phyloP scores from a whole-genome alignment of 2,113 vertebrate species.

The Pterocles gutturalis region DNA sequence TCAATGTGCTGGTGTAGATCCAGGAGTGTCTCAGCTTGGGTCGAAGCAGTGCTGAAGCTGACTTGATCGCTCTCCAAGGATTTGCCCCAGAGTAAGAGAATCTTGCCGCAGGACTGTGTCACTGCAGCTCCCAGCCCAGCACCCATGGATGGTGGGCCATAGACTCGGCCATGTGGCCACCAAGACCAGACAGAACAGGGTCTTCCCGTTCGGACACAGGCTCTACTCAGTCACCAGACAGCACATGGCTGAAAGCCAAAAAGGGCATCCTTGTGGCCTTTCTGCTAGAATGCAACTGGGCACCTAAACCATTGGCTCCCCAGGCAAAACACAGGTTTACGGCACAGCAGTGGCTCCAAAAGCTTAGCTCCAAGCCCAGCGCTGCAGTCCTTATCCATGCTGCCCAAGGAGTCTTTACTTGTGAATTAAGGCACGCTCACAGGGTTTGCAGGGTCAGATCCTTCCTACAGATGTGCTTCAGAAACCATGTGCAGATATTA shows the following conservation, averaged over 20 bases:
- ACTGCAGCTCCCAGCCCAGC: not conserved
- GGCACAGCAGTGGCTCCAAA: not conserved
- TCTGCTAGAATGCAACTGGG: not conserved
- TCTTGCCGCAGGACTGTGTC: fast-evolving
- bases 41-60: not conserved
- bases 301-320: not conserved
- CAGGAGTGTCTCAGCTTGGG: not conserved
- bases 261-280: not conserved
- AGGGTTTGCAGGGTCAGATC: not conserved
- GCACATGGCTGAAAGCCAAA: not conserved
- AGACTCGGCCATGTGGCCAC: not conserved
- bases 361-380: not conserved
- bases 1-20: fast-evolving
- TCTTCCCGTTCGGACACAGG: not conserved
- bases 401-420: not conserved
- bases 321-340: not conserved
- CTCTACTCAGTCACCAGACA: not conserved
- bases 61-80: not conserved
- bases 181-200: not conserved
- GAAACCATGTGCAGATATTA: not conserved
- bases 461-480: not conserved
- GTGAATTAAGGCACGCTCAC: fast-evolving
- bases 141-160: no score
- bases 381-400: not conserved
- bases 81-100: not conserved